Base-by-base conservation (phyloP, 2,113 vertebrate species). In the Leptodactylus fuscus region DNA sequence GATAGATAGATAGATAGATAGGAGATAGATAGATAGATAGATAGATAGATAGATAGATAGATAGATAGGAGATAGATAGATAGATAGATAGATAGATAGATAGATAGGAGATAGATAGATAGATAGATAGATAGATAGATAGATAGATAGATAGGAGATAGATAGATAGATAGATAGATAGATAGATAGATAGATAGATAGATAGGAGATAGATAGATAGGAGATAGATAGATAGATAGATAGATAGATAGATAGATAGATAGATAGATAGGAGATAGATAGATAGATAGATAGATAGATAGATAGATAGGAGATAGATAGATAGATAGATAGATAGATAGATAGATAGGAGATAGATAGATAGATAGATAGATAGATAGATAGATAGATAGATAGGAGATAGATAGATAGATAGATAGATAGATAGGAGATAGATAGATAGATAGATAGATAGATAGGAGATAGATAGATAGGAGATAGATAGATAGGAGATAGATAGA, bases 181-280 rank as follows among this genome's bases (percentile, higher is more conserved):
- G 65, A 70, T 38, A 70, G 65, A 70, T 41, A 38, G 65, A 70
- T 38, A 70, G 65, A 70, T 38, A 70, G 65, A 70, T 38, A 71
- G 73, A 46, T 49, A 51, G 46, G 49, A 76, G 46, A 76, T 51
- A 76, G 74, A 76, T 76, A 76, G 74, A 76, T 76, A 76, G 46
- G 32, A 76, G 46, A 76, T 76, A 51, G 74, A 76, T 75, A 75
- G 8, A 3, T n/a, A 29, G 73, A 75, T 75, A 75, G 44, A 75
- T 49, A 75, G 73, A 75, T 75, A 49, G 46, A 49, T 49, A n/a
- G n/a, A 49, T 49, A 13, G 12, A 11, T n/a, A n/a, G n/a, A n/a
- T n/a, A n/a, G n/a, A 49, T 49, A 49, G 46, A 49, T 49, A 49
- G n/a, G n/a, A 49, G 46, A 49, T 49, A 49, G 46, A 49, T 49